Percentiles rank a stretch among this genome's conserved stretches.
Conservation (phyloP, 2,113 vertebrate species). For the Alligator mississippiensis region DNA sequence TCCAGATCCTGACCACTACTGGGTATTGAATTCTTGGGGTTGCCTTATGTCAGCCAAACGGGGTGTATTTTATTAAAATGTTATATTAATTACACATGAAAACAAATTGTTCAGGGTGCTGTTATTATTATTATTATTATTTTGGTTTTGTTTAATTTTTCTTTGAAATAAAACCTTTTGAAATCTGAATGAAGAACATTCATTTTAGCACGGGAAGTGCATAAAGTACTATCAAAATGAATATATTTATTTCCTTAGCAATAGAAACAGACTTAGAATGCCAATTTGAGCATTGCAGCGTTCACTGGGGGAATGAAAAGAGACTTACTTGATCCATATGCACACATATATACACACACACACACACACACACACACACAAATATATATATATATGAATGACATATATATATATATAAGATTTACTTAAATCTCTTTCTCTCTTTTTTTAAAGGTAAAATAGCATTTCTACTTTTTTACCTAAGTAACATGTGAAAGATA, state of each 20-base stretch:
- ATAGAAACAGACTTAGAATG: slow-evolving; percentile 29
- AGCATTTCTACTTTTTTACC: not conserved
- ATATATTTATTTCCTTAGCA: slow-evolving; percentile 42
- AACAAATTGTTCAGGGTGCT: not conserved
- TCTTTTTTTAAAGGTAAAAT: not conserved
- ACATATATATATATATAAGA: not conserved
- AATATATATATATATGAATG: not conserved
- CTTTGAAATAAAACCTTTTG: not conserved
- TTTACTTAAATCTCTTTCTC: not conserved
- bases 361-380: too few relatives aligned
- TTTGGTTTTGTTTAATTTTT: too few relatives aligned
- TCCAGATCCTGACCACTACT: not conserved
- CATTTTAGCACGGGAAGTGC: slow-evolving; percentile 35
- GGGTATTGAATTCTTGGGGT: slow-evolving; percentile 24
- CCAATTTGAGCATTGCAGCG: not conserved
- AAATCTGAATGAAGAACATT: slow-evolving; percentile 20
- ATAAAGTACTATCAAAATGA: slow-evolving; percentile 56
- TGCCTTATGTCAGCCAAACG: not conserved
- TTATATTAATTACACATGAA: slow-evolving; percentile 13
- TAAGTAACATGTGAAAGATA: not conserved
- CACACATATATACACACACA: too few relatives aligned
- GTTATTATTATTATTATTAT: not conserved
- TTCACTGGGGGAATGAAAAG: not conserved
- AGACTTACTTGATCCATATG: not conserved
- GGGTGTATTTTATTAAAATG: not conserved